A percentile compares a stretch with the other conserved stretches of the same genome.
Evolutionary conservation across 2,797 vertebrate species (phyloP).

Genomic region (Xerus rutilus): DNA sequence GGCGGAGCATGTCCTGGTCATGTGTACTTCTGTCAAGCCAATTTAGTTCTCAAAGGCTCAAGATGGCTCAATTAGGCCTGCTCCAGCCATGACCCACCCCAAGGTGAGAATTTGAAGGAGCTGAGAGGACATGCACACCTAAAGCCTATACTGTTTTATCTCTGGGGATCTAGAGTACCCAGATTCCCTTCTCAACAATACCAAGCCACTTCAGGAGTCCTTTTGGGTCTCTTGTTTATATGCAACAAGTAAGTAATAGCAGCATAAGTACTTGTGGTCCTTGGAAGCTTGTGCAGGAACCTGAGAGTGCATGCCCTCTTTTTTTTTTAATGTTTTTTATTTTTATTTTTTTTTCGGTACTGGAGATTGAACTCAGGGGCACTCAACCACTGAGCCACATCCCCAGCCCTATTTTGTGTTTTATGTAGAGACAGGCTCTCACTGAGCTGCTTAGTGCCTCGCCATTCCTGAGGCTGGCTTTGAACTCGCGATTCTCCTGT

Average conservation of each 20-base stretch:
- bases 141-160: neutral
- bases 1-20: neutral
- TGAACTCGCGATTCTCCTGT: too few relatives aligned
- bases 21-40: neutral
- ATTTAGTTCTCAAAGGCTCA: neutral
- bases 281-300: neutral
- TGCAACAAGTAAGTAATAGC: neutral
- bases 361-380: too few relatives aligned
- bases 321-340: too few relatives aligned
- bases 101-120: neutral
- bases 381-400: too few relatives aligned
- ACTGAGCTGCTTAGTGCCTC: too few relatives aligned
- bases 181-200: neutral
- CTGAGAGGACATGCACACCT: neutral
- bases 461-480: too few relatives aligned
- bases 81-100: neutral
- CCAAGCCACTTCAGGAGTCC: neutral
- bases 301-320: neutral
- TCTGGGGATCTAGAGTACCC: neutral
- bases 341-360: too few relatives aligned
- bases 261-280: neutral
- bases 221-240: neutral
- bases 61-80: neutral
- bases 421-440: too few relatives aligned
- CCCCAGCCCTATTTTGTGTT: too few relatives aligned